Evolutionary conservation across 2,113 vertebrate species (phyloP), one percentile per base, ranked within the genome.

Genomic region (Oxyura jamaicensis): DNA sequence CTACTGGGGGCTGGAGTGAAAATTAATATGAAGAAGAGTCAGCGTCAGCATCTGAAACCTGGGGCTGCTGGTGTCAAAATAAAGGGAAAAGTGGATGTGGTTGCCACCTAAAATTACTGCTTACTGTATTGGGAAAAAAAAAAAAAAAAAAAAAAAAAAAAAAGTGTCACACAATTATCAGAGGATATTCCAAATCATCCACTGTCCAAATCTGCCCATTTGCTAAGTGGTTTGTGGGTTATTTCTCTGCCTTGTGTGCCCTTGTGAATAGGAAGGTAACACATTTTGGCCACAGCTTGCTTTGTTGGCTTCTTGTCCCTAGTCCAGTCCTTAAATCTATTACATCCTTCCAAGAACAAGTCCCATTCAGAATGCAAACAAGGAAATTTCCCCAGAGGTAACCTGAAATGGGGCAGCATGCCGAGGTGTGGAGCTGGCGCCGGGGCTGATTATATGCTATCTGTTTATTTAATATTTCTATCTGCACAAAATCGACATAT

Each of bases 1-100:
- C 90, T 88, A 20, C 74, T 80, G 36, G 21, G 23, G 26, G 62
- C 31, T 2, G 53, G 83, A 55, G 50, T 20, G 55, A 58, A 84
- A 78, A 83, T 58, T 35, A 84, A 78, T 86, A 73, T 35, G 69
- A 80, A 69, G 72, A 85, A 35, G 56, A 68, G 13, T 63, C 82
- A 86, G 62, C 59, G 62, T 33, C 83, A 91, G 75, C n/a, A 33
- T 87, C 72, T 85, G 62, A 90, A 62, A 91, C 71, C 81, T 39
- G 42, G 22, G 42, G 60, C 48, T 66, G 33, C 39, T 0, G 0
- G 31, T 53, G 36, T 50, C 67, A 90, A 93, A 90, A 79, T 63
- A 13, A 18, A 33, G 53, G 89, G 46, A 56, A 39, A 73, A 69
- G 36, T 36, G 8, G 13, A 78, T 90, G 65, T 42, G 67, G 42